phyloP scores from a whole-genome alignment of 1,140 invertebrate species.

The Pteromalus puparum region DNA sequence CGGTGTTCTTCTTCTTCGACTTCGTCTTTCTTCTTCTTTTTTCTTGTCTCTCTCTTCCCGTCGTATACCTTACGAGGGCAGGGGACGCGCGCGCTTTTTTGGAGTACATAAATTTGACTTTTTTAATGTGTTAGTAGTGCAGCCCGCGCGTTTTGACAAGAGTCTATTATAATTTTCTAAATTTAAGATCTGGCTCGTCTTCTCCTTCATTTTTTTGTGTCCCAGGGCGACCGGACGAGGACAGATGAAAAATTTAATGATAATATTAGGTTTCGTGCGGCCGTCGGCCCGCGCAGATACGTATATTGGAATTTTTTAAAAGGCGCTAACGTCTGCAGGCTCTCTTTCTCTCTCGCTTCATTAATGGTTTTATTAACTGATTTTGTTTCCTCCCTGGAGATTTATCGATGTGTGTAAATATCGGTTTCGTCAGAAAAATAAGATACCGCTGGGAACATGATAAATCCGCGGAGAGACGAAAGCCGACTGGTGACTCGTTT shows the following conservation, averaged over 20 bases:
- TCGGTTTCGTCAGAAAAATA: background rate
- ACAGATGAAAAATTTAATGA: constrained; percentile 53
- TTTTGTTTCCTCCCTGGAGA: constrained; percentile 32
- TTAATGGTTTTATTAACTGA: constrained; percentile 45
- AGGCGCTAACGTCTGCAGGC: constrained; percentile 2
- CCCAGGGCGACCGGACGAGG: constrained; percentile 15
- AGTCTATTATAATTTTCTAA: constrained; percentile 54
- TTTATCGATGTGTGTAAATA: constrained; percentile 47
- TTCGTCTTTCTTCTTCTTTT: constrained; percentile 29
- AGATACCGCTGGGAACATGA: background rate
- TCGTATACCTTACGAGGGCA: constrained; percentile 6
- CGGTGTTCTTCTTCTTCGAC: background rate
- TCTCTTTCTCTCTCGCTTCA: background rate
- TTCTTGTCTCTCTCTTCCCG: background rate
- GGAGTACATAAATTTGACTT: constrained; percentile 53
- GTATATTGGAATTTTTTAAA: constrained; percentile 48
- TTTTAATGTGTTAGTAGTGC: constrained; percentile 47
- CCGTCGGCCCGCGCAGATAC: constrained; percentile 12
- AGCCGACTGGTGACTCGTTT: no score
- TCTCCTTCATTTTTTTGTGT: background rate
- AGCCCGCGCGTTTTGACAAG: constrained; percentile 48
- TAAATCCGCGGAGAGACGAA: background rate
- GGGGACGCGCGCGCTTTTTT: constrained; percentile 39
- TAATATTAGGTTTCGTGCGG: constrained; percentile 49
- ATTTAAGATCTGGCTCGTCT: constrained; percentile 42